Evolutionary conservation across 2,888 invertebrate species (phyloP).

Genomic region (Lysandra coridon): DNA sequence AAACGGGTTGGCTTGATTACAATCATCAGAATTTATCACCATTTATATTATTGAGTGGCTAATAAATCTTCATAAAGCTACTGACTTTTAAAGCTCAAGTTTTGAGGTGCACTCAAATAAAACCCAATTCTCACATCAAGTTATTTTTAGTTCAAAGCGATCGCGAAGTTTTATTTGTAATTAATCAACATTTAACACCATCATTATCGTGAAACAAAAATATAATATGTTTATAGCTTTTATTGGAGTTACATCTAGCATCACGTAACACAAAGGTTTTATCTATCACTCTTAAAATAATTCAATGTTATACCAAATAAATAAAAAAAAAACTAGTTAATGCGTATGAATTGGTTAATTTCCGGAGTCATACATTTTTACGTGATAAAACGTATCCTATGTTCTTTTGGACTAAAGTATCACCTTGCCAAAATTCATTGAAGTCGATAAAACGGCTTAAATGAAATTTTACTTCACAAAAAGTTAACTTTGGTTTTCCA

Average conservation of each 20-base stretch:
- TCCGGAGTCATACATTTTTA: too few species aligned
- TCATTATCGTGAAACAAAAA: not conserved
- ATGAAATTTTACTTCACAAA: too few species aligned
- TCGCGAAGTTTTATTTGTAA: not conserved
- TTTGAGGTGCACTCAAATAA: slow-evolving; percentile 25
- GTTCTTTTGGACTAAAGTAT: too few species aligned
- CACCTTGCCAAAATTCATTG: too few species aligned
- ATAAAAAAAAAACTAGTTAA: too few species aligned
- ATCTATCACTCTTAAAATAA: not conserved
- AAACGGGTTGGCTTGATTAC: slow-evolving; percentile 22
- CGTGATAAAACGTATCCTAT: too few species aligned
- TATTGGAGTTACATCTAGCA: not conserved
- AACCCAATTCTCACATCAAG: not conserved
- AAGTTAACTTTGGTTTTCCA: too few species aligned
- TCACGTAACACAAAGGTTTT: not conserved
- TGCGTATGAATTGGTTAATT: too few species aligned
- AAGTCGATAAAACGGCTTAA: too few species aligned
- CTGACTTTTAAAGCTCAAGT: slow-evolving; percentile 16
- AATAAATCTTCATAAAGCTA: slow-evolving; percentile 30
- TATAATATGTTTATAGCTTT: too few species aligned
- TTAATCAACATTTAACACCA: not conserved
- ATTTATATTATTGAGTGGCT: slow-evolving; percentile 20
- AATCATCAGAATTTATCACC: slow-evolving; percentile 29
- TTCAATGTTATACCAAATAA: too few species aligned
- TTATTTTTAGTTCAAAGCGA: not conserved